A percentile compares a stretch with the other conserved stretches of the same genome.
phyloP scores from a whole-genome alignment of 2,797 vertebrate species.

The Myotis planiceps region DNA sequence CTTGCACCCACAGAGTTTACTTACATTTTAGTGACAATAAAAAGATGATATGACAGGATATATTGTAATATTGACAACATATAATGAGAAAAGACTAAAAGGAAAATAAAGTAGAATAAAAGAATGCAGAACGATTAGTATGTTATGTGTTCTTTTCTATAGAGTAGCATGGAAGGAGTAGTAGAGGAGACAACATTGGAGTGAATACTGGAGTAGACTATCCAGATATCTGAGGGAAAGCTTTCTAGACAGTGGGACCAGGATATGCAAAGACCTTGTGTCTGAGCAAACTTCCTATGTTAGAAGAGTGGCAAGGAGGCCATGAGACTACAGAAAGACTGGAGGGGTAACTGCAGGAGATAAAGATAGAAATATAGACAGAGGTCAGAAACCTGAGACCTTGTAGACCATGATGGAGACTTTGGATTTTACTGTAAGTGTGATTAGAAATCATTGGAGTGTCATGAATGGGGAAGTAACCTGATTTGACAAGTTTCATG shows the following conservation, averaged over 20 bases:
- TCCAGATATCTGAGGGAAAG: not conserved
- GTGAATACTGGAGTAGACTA: not conserved
- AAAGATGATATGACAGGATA: not conserved
- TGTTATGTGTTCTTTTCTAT: not conserved
- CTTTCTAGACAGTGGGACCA: not conserved
- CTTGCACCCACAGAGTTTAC: not conserved
- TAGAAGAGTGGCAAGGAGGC: not conserved
- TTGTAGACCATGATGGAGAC: too few relatives aligned
- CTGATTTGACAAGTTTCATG: not conserved
- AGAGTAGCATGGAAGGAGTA: not conserved
- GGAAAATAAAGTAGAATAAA: not conserved
- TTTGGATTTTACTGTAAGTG: not conserved
- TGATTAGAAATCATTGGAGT: not conserved
- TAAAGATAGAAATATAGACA: not conserved
- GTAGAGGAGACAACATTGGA: not conserved
- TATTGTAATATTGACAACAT: not conserved
- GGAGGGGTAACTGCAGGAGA: not conserved
- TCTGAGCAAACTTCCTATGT: not conserved
- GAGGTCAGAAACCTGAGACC: not conserved
- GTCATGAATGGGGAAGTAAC: not conserved
- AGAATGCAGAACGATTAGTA: not conserved
- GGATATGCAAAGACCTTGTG: not conserved
- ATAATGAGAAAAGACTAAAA: not conserved
- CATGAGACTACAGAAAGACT: too few relatives aligned
- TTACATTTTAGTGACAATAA: conserved; percentile 4